A percentile compares a stretch with the other conserved stretches of the same genome.
Conservation (phyloP, 2,888 invertebrate genomes). For the Pseudoips prasinana region DNA sequence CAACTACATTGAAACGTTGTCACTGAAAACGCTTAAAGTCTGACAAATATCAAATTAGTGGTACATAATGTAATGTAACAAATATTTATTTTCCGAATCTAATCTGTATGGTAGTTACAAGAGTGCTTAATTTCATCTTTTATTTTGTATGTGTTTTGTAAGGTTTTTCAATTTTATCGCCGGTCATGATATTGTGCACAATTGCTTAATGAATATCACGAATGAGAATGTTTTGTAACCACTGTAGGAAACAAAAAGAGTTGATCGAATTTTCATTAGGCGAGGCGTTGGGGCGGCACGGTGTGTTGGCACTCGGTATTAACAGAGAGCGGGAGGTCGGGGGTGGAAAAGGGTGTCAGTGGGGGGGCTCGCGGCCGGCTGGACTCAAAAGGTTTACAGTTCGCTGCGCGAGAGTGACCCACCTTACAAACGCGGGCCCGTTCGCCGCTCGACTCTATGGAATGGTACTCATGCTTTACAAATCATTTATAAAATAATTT, state of each 20-base stretch:
- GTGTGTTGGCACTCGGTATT: slow-evolving; percentile 63
- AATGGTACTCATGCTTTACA: slow-evolving; percentile 51
- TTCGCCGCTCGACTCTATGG: slow-evolving; percentile 58
- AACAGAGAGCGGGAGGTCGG: slow-evolving; percentile 43
- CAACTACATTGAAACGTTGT: no score
- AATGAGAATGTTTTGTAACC: slow-evolving; percentile 50
- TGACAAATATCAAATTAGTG: no score
- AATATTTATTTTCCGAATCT: no score
- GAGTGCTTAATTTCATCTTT: no score
- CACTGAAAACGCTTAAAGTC: no score
- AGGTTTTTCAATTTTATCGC: no score
- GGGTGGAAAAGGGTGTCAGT: slow-evolving; percentile 12
- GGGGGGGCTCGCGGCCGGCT: slow-evolving; percentile 58
- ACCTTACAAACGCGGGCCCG: slow-evolving; percentile 74
- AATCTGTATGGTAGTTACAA: no score
- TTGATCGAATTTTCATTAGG: slow-evolving; percentile 78
- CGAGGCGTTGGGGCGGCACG: slow-evolving; percentile 77
- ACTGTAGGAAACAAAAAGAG: slow-evolving; percentile 59
- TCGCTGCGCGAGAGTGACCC: slow-evolving; percentile 80
- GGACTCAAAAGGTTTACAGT: slow-evolving; percentile 80
- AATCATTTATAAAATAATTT: slow-evolving; percentile 44
- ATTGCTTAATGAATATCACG: slow-evolving; percentile 46
- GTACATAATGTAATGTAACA: no score
- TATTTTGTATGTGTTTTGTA: no score
- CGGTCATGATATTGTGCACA: no score